A percentile compares a stretch with the other conserved stretches of the same genome.
phyloP scores from a whole-genome alignment of 2,113 vertebrate species.

The Rostratula benghalensis region DNA sequence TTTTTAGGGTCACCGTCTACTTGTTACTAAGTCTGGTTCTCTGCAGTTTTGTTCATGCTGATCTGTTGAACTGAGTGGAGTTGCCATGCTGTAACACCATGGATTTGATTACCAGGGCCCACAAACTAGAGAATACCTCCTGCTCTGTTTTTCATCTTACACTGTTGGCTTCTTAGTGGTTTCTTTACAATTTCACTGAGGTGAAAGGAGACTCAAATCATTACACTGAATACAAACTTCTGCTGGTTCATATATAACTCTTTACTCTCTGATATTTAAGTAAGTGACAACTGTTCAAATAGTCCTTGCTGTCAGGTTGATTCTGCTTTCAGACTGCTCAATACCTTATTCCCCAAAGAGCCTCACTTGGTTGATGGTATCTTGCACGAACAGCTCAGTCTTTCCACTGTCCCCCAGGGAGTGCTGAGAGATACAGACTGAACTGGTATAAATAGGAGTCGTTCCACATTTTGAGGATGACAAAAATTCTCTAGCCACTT shows the following conservation, averaged over 20 bases:
- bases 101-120: neutral
- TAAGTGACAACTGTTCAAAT: neutral
- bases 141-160: neutral
- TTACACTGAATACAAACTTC: neutral
- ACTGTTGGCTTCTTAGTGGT: neutral
- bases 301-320: neutral
- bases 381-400: neutral
- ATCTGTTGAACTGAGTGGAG: neutral
- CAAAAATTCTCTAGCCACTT: neutral
- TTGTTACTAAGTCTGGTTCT: neutral
- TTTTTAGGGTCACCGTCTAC: neutral
- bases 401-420: neutral
- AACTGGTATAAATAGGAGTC: neutral
- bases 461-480: neutral
- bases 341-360: neutral
- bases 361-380: neutral
- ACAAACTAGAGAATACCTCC: neutral
- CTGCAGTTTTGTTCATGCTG: neutral
- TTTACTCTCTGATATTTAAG: neutral
- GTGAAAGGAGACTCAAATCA: slow-evolving; percentile 21
- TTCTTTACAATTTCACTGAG: neutral
- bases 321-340: neutral
- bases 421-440: neutral
- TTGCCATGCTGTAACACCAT: neutral
- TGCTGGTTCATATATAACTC: neutral